Conservation (phyloP, 2,113 vertebrate species). For the Hippocampus mohnikei region DNA sequence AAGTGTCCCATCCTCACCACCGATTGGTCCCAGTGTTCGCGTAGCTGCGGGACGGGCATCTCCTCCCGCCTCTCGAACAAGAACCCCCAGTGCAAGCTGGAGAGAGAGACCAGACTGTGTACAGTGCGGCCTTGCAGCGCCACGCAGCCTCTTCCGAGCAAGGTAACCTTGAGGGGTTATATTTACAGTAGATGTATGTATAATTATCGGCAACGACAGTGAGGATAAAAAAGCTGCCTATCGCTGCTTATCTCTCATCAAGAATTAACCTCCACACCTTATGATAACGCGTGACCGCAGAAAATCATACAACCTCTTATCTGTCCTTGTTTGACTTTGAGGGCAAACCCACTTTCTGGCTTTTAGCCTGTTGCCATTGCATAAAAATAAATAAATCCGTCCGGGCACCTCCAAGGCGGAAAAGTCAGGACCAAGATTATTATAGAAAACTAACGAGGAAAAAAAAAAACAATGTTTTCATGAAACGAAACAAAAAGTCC, state of each 20-base stretch:
- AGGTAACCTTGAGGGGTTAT: slow-evolving; percentile 54
- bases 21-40: slow-evolving; percentile 75
- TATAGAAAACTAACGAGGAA: too few relatives aligned
- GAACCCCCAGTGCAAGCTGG: slow-evolving; percentile 72
- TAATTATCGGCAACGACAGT: neutral
- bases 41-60: slow-evolving; percentile 70
- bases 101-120: slow-evolving; percentile 74
- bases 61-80: slow-evolving; percentile 72
- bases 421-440: too few relatives aligned
- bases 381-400: neutral
- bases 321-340: neutral
- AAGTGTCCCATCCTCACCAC: slow-evolving; percentile 68
- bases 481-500: too few relatives aligned
- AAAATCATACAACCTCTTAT: slow-evolving; percentile 19
- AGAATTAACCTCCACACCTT: slow-evolving; percentile 5
- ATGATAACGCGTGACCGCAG: slow-evolving; percentile 29
- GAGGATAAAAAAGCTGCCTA: slow-evolving; percentile 3
- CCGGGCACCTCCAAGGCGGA: too few relatives aligned
- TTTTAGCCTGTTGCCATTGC: neutral
- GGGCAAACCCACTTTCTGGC: neutral
- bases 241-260: slow-evolving; percentile 14
- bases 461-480: too few relatives aligned
- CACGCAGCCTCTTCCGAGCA: slow-evolving; percentile 43
- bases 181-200: neutral
- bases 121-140: slow-evolving; percentile 69